Evolutionary conservation across 1,140 invertebrate species (phyloP).

Genomic region (Wasmannia auropunctata): DNA sequence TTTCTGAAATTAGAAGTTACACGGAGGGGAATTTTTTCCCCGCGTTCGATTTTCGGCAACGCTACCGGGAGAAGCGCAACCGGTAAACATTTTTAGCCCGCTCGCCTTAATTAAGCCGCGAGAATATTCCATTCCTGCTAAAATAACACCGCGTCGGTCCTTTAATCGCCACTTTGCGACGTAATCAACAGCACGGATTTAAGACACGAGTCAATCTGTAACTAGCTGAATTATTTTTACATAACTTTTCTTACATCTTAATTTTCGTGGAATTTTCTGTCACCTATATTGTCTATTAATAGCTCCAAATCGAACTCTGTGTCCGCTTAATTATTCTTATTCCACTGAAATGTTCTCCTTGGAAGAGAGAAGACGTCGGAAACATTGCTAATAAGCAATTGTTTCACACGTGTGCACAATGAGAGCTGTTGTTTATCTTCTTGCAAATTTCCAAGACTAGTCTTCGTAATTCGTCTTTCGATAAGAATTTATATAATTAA

Average conservation of each 20-base stretch:
- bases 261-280: slow-evolving; percentile 5
- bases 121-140: slow-evolving; percentile 1
- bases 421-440: neutral
- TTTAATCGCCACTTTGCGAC: slow-evolving; percentile 17
- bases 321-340: neutral
- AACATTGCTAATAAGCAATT: neutral
- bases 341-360: neutral
- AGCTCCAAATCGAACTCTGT: neutral
- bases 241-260: neutral
- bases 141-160: slow-evolving; percentile 20
- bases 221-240: neutral
- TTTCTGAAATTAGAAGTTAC: slow-evolving; percentile 72
- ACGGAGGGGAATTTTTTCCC: slow-evolving; percentile 26
- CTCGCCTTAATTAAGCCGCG: slow-evolving; percentile 28
- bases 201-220: neutral
- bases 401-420: neutral
- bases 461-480: neutral
- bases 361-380: neutral
- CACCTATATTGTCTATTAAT: slow-evolving; percentile 12
- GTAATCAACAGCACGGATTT: slow-evolving; percentile 6
- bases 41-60: slow-evolving; percentile 30
- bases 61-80: slow-evolving; percentile 28
- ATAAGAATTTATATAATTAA: slow-evolving; percentile 10
- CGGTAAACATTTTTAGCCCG: slow-evolving; percentile 53
- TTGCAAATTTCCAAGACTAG: neutral